A percentile compares a stretch with the other conserved stretches of the same genome.
Conservation (phyloP, 2,797 vertebrate species). For the Sphaeramia orbicularis region DNA sequence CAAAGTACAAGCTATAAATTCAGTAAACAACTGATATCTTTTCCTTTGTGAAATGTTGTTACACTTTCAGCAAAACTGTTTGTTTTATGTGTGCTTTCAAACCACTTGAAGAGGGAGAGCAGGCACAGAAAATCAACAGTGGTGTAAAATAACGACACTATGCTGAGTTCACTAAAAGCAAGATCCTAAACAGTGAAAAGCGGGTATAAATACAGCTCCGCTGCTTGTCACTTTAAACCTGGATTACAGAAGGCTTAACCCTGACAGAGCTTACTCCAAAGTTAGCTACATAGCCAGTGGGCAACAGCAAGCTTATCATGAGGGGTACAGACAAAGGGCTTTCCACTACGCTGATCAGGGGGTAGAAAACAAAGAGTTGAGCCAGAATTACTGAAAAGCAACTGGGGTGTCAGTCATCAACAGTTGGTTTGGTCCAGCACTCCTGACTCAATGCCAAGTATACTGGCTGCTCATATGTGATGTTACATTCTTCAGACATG, state of each 20-base stretch:
- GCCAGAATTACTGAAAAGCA: conserved; percentile 45
- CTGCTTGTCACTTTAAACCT: conserved; percentile 81
- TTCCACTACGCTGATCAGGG: conserved; percentile 52
- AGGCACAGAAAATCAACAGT: conserved; percentile 21
- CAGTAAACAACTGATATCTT: neutral
- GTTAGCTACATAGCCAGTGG: conserved; percentile 80
- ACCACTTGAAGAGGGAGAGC: conserved; percentile 1
- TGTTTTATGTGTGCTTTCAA: neutral
- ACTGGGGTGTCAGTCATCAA: conserved; percentile 38
- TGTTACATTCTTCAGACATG: conserved; percentile 35
- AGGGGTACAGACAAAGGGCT: conserved; percentile 61
- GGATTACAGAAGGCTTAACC: conserved; percentile 83
- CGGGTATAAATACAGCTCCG: conserved; percentile 78
- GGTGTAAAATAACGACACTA: conserved; percentile 12
- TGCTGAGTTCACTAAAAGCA: conserved; percentile 43
- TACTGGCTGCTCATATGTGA: conserved; percentile 35
- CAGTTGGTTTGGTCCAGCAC: conserved; percentile 45
- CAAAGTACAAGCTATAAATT: neutral
- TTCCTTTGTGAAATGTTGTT: neutral
- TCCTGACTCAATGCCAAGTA: conserved; percentile 21
- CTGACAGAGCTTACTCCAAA: conserved; percentile 81
- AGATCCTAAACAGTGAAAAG: conserved; percentile 62
- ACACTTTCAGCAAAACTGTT: conserved; percentile 14
- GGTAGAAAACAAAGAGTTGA: conserved; percentile 61
- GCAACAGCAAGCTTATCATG: conserved; percentile 72